Conservation (phyloP, 2,888 invertebrate species). For the Automeris io region DNA sequence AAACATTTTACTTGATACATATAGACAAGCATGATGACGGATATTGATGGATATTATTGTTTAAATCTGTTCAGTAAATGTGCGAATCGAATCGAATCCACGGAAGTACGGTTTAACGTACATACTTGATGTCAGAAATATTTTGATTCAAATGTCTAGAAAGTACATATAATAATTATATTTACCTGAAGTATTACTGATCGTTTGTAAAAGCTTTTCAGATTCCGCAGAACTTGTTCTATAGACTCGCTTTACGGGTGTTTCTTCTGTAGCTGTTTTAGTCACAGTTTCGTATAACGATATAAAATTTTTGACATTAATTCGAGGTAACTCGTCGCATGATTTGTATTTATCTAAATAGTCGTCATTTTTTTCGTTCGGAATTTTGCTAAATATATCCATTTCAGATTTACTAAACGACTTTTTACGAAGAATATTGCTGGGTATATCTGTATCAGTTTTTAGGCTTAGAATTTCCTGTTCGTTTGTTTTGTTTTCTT, state of each 20-base stretch:
- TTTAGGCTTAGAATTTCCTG: neutral
- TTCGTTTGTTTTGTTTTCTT: neutral
- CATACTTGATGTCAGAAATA: no score
- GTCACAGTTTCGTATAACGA: constrained; percentile 61
- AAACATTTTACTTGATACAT: no score
- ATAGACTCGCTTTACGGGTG: constrained; percentile 26
- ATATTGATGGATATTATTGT: no score
- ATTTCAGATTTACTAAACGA: constrained; percentile 69
- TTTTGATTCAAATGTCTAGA: no score
- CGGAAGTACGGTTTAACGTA: no score
- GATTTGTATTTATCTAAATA: constrained; percentile 61
- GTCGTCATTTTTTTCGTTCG: constrained; percentile 30
- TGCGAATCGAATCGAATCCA: no score
- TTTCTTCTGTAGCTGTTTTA: constrained; percentile 35
- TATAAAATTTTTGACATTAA: constrained; percentile 62
- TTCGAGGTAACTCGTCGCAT: constrained; percentile 62
- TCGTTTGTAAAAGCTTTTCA: constrained; percentile 29
- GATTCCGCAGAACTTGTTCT: constrained; percentile 34
- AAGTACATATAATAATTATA: no score
- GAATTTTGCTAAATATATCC: constrained; percentile 64
- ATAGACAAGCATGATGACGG: no score
- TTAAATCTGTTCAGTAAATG: no score
- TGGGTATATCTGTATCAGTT: neutral
- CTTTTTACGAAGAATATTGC: constrained; percentile 37
- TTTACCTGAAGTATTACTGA: constrained; percentile 54